These are phyloP conservation scores for Harpalus rufipes DNA, from an alignment of 2,888 invertebrate genomes.

Conservation along the genomic window DNA sequence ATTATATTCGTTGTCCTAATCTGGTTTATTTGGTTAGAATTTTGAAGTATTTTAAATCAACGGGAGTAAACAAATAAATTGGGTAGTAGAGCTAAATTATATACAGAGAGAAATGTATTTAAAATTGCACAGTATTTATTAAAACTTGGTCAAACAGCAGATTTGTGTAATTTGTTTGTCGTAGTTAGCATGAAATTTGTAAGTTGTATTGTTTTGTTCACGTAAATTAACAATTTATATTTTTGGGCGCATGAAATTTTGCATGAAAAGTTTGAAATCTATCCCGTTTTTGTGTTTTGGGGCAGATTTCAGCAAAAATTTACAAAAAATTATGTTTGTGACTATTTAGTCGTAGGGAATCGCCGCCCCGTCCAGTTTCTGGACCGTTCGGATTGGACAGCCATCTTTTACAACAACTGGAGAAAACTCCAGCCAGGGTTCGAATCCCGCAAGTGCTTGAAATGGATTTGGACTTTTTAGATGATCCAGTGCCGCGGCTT, in stretches of 20 bases:
- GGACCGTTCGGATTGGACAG: conserved; percentile 91
- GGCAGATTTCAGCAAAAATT: not conserved
- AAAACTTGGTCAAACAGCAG: not conserved
- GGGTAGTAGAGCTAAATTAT: not conserved
- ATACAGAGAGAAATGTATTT: not conserved
- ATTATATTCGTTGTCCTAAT: conserved; percentile 23
- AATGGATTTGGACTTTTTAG: conserved; percentile 75
- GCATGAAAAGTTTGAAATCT: not conserved
- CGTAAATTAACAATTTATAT: not conserved
- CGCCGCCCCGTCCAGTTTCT: conserved; percentile 73
- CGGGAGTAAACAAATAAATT: not conserved
- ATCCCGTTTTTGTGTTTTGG: not conserved
- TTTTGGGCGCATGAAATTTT: not conserved
- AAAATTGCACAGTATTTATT: not conserved
- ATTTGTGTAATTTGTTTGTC: conserved; percentile 10
- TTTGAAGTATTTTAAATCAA: not conserved
- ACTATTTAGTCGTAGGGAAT: conserved; percentile 37
- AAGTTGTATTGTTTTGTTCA: not conserved
- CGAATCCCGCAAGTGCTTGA: conserved; percentile 76
- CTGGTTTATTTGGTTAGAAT: conserved; percentile 15
- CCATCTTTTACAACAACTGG: conserved; percentile 84
- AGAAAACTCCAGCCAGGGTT: conserved; percentile 76
- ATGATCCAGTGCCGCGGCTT: conserved; percentile 70
- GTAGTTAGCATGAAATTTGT: conserved; percentile 15
- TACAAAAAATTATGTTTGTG: not conserved